Conservation (phyloP, 2,888 invertebrate genomes). For the Pristionchus fissidentatus region DNA sequence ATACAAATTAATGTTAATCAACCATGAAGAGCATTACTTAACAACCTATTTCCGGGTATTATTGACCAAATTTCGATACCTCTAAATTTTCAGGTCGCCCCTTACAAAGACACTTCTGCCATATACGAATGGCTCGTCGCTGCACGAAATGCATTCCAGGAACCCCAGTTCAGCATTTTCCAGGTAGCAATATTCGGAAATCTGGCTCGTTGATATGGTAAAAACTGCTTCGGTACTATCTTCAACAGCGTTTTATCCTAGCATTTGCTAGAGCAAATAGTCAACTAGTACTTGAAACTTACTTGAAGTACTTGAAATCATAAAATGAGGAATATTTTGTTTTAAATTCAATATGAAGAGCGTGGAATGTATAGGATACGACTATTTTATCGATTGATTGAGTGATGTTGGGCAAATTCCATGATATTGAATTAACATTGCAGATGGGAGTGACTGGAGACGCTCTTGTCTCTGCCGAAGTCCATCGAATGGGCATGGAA, state of each 20-base stretch:
- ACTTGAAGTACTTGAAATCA: no score
- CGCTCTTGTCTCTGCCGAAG: constrained; percentile 69
- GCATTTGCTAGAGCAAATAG: no score
- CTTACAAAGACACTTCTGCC: constrained; percentile 59
- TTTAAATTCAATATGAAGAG: neutral
- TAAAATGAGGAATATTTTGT: neutral
- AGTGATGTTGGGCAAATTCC: neutral
- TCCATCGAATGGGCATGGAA: constrained; percentile 71
- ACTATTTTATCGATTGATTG: no score
- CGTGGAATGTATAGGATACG: no score
- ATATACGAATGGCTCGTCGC: constrained; percentile 63
- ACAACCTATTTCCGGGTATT: neutral
- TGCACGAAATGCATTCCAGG: constrained; percentile 62
- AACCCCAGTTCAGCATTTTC: constrained; percentile 57
- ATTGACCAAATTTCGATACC: neutral
- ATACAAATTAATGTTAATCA: neutral
- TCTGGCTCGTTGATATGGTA: no score
- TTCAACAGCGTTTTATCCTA: no score
- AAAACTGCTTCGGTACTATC: no score
- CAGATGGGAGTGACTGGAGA: constrained; percentile 72
- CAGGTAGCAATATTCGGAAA: no score
- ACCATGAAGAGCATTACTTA: no score
- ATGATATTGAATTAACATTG: no score
- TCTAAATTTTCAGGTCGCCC: constrained; percentile 15
- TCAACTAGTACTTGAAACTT: no score